A percentile compares a stretch with the other conserved stretches of the same genome.
phyloP scores from a whole-genome alignment of 2,113 vertebrate genomes.

The Leucosticte australis region DNA sequence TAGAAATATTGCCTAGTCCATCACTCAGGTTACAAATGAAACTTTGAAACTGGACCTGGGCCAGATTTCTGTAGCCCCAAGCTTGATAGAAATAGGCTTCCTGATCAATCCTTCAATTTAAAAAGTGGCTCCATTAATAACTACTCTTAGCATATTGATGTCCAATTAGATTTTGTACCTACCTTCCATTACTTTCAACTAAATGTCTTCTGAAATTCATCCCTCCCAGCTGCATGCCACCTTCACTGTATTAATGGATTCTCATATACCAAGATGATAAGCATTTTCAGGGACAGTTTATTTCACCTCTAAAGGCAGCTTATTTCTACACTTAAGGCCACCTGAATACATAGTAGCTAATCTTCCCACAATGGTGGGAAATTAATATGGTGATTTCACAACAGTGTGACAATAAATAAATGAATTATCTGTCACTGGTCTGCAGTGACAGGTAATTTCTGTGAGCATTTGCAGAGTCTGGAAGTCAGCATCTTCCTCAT shows the following conservation, averaged over 20 bases:
- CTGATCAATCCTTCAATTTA: not conserved
- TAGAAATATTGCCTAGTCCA: not conserved
- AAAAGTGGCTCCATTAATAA: not conserved
- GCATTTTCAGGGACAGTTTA: not conserved
- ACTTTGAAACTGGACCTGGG: not conserved
- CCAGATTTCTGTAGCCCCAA: not conserved
- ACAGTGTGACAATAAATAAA: conserved; percentile 8
- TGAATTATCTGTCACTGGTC: not conserved
- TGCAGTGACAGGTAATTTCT: not conserved
- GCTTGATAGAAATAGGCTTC: not conserved
- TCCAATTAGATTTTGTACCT: not conserved
- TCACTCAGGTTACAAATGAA: not conserved
- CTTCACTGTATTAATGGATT: not conserved
- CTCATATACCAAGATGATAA: not conserved
- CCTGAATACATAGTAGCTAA: not conserved
- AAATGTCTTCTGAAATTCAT: not conserved
- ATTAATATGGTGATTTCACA: not conserved
- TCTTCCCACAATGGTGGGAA: not conserved
- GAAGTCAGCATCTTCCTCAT: not conserved
- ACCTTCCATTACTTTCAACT: not conserved
- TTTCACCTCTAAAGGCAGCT: not conserved
- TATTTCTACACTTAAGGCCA: not conserved
- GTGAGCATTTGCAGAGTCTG: not conserved
- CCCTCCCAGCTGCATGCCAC: not conserved
- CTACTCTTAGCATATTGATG: not conserved